Percentiles rank a stretch among this genome's conserved stretches.
phyloP scores from a whole-genome alignment of 2,888 invertebrate species.

The Bedellia somnulentella region DNA sequence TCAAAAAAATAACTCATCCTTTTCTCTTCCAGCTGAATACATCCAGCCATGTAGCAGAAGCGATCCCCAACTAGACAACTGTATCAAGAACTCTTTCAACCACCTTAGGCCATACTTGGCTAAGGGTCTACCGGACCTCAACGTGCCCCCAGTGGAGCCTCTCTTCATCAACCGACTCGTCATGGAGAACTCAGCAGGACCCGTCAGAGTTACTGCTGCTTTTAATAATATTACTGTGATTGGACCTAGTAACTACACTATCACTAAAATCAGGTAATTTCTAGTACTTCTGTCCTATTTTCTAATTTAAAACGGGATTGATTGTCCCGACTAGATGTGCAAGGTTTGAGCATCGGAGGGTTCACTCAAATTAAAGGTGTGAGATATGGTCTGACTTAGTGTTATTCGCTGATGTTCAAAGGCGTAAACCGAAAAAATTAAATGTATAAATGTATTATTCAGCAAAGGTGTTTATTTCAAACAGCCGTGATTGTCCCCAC shows the following conservation, averaged over 20 bases:
- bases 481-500: no score
- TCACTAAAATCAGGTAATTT: constrained; percentile 66
- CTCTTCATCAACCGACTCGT: constrained; percentile 68
- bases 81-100: constrained; percentile 71
- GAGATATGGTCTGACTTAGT: no score
- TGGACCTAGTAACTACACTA: constrained; percentile 76
- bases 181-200: constrained; percentile 78
- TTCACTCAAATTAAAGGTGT: no score
- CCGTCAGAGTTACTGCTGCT: constrained; percentile 71
- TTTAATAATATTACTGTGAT: constrained; percentile 75
- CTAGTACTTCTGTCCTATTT: not conserved
- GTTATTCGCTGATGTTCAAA: no score
- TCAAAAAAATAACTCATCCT: no score
- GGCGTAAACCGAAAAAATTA: no score
- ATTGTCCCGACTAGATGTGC: no score
- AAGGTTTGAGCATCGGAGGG: no score
- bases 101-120: constrained; percentile 72
- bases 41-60: constrained; percentile 69
- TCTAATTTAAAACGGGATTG: no score
- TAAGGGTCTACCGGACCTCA: constrained; percentile 69
- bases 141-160: constrained; percentile 76
- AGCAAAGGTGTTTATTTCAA: no score
- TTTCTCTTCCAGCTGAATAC: constrained; percentile 65
- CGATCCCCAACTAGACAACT: constrained; percentile 67
- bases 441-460: no score